Conservation (phyloP, 2,888 invertebrate species). For the Chrysodeixis includens region DNA sequence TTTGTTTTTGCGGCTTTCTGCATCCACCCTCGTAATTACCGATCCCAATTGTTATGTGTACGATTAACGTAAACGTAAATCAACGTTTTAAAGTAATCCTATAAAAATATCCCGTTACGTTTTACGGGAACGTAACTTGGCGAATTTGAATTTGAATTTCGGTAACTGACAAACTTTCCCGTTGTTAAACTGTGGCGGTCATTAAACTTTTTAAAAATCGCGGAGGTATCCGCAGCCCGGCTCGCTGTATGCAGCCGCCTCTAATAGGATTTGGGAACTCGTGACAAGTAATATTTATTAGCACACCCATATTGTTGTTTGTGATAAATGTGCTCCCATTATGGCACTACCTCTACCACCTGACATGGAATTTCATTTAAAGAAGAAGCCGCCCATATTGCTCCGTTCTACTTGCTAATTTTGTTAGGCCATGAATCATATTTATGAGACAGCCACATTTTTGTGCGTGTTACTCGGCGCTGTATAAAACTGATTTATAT, state of each 20-base stretch:
- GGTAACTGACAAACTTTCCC: constrained; percentile 30
- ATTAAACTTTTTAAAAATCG: constrained; percentile 62
- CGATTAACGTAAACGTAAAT: constrained; percentile 29
- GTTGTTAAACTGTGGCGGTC: constrained; percentile 30
- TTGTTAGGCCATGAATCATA: constrained; percentile 79
- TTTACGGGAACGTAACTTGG: constrained; percentile 33
- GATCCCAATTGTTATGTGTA: constrained; percentile 27
- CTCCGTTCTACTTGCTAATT: constrained; percentile 79
- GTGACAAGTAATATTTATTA: constrained; percentile 83
- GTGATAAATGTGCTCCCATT: constrained; percentile 81
- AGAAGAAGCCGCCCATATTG: constrained; percentile 75
- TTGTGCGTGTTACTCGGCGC: constrained; percentile 70
- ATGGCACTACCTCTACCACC: constrained; percentile 72
- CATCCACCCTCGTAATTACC: constrained; percentile 29
- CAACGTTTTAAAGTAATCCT: constrained; percentile 38
- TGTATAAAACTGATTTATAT: constrained; percentile 73
- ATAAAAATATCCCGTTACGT: constrained; percentile 41
- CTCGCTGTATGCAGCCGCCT: constrained; percentile 43
- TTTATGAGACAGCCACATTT: constrained; percentile 81
- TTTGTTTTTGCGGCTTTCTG: constrained; percentile 26
- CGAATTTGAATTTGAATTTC: constrained; percentile 35
- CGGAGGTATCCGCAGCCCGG: neutral
- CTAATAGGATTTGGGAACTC: constrained; percentile 71
- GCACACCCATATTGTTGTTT: constrained; percentile 76
- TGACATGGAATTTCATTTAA: constrained; percentile 87